Percentiles rank a stretch among this genome's conserved stretches.
Conservation (phyloP, 2,888 invertebrate species). For the Macaria liturata region DNA sequence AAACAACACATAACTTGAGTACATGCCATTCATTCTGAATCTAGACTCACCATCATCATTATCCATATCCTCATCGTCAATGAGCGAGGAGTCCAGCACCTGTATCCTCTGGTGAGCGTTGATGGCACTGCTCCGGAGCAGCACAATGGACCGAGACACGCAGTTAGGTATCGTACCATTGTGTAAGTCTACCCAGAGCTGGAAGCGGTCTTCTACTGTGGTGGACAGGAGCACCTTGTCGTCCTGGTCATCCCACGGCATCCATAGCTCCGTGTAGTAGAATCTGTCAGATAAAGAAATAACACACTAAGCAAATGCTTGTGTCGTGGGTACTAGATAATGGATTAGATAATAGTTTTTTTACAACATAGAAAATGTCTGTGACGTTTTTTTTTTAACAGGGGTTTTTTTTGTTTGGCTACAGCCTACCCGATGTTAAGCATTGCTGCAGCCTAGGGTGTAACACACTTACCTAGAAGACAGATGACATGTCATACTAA, state of each 20-base stretch:
- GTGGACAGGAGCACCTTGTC: constrained; percentile 80
- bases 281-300: constrained; percentile 64
- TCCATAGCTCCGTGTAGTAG: constrained; percentile 86
- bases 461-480: too few species aligned
- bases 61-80: constrained; percentile 64
- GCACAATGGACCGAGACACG: constrained; percentile 58
- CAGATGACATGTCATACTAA: too few species aligned
- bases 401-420: too few species aligned
- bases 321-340: too few species aligned
- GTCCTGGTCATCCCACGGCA: constrained; percentile 88
- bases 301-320: too few species aligned
- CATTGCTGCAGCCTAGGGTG: too few species aligned
- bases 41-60: constrained; percentile 68
- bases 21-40: too few species aligned
- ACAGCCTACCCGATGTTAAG: too few species aligned
- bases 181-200: constrained; percentile 71
- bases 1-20: too few species aligned
- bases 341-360: too few species aligned
- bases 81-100: constrained; percentile 68
- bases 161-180: constrained; percentile 66
- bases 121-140: constrained; percentile 68
- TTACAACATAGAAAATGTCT: too few species aligned
- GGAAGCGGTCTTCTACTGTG: constrained; percentile 76
- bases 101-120: constrained; percentile 65
- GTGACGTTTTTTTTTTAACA: too few species aligned